phyloP scores from a whole-genome alignment of 1,140 invertebrate genomes.

The Agraylea sexmaculata region DNA sequence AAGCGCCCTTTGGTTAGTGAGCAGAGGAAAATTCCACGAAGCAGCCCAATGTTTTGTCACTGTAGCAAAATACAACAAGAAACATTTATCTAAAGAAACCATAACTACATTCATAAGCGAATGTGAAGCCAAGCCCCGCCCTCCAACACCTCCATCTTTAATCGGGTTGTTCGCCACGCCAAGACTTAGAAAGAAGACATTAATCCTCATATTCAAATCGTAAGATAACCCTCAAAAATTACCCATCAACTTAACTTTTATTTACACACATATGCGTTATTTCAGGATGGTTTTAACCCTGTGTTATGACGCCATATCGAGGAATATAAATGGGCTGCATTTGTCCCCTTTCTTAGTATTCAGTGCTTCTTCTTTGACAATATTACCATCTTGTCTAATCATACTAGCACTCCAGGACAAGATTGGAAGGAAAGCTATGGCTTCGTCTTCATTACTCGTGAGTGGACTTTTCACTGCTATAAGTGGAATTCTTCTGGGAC shows the following conservation, averaged over 20 bases:
- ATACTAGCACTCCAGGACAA: slow-evolving; percentile 44
- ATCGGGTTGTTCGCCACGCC: slow-evolving; percentile 44
- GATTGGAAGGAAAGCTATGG: slow-evolving; percentile 46
- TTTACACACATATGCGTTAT: slow-evolving; percentile 8
- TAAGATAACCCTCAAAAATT: slow-evolving; percentile 25
- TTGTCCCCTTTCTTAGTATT: slow-evolving; percentile 47
- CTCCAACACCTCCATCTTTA: slow-evolving; percentile 26
- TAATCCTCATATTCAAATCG: slow-evolving; percentile 47
- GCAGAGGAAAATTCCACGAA: slow-evolving; percentile 41
- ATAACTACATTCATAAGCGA: slow-evolving; percentile 36
- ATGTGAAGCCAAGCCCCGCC: slow-evolving; percentile 22
- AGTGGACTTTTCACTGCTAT: slow-evolving; percentile 41
- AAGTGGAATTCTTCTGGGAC: slow-evolving; percentile 28
- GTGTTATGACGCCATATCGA: slow-evolving; percentile 50
- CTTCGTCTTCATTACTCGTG: slow-evolving; percentile 40
- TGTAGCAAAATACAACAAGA: slow-evolving; percentile 45
- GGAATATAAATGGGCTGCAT: slow-evolving; percentile 46
- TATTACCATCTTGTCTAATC: slow-evolving; percentile 47
- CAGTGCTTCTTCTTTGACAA: slow-evolving; percentile 42
- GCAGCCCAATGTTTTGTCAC: slow-evolving; percentile 41
- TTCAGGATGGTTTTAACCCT: slow-evolving; percentile 47
- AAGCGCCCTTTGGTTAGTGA: slow-evolving; percentile 51
- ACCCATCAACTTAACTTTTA: background rate
- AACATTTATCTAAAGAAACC: slow-evolving; percentile 31
- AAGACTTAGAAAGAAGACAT: slow-evolving; percentile 39